Conservation (phyloP, 2,888 invertebrate species). For the Mechanitis messenoides region DNA sequence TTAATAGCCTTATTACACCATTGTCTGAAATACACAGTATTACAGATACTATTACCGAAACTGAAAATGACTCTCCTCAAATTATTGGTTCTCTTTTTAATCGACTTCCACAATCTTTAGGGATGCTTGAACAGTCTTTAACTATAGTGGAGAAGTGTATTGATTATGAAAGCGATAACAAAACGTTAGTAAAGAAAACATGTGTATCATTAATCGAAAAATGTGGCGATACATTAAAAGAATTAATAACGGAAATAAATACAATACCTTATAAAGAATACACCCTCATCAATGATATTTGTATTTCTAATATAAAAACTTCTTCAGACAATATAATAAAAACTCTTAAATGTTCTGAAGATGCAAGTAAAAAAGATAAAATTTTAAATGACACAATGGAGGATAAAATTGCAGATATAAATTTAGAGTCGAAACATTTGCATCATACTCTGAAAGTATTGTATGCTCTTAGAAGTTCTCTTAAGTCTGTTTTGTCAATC, state of each 20-base stretch:
- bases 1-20: conserved; percentile 78
- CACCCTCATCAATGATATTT: conserved; percentile 57
- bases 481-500: conserved; percentile 55
- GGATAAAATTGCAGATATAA: conserved; percentile 47
- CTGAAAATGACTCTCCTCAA: conserved; percentile 50
- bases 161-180: conserved; percentile 80
- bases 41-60: conserved; percentile 72
- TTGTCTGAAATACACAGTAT: conserved; percentile 80
- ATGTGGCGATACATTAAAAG: conserved; percentile 74
- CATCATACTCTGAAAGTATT: conserved; percentile 64
- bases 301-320: conserved; percentile 61
- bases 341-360: conserved; percentile 65
- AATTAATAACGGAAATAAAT: conserved; percentile 65
- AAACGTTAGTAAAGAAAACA: conserved; percentile 81
- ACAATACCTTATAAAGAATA: conserved; percentile 63
- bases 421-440: conserved; percentile 54
- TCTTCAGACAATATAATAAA: conserved; percentile 68
- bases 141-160: conserved; percentile 82
- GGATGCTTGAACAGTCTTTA: conserved; percentile 79
- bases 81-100: conserved; percentile 75
- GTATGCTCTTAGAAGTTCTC: conserved; percentile 56
- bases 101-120: conserved; percentile 76
- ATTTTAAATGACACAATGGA: conserved; percentile 52
- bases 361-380: conserved; percentile 71
- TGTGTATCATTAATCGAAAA: conserved; percentile 80